Evolutionary conservation across 2,113 vertebrate genomes (phyloP), one percentile per base, ranked within the genome.

Genomic region (Gallinago undulata): DNA sequence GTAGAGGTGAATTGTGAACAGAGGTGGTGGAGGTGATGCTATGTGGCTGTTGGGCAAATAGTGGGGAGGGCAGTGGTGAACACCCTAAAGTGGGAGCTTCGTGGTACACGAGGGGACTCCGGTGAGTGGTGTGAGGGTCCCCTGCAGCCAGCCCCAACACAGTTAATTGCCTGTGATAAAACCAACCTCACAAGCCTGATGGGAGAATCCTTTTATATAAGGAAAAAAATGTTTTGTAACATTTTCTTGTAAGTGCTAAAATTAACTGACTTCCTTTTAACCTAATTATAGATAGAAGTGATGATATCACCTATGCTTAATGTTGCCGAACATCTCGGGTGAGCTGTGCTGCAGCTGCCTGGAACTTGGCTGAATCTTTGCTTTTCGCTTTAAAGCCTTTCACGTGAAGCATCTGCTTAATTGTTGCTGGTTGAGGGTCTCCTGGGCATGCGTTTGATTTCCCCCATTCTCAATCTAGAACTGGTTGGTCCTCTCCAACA

Each of bases 161-260:
- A 37, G 43, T 93, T 97, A 97, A 96, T 97, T 97, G 94, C 94
- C 93, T 95, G 84, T 25, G 93, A 96, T 97, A 96, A 97, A 96
- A 87, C 95, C 83, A 75, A 93, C 96, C 94, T 90, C 60, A 6
- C 10, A 39, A 88, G 63, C 45, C 94, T 96, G 93, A 56, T 86
- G 92, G 92, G 94, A 97, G 50, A 31, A 39, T 90, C 59, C 91
- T 94, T 96, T 96, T 97, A 89, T 96, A 92, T 10, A 67, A 80
- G 93, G 28, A 30, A 53, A 92, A 78, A 90, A 86, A 60, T 94
- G 91, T 97, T 97, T 93, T 96, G 87, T 94, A 94, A 67, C 93
- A 85, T 3, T 94, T 96, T 96, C 93, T 96, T 96, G 87, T 95
- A 92, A 96, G 92, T 60, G 92, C 94, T 97, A 92, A 96, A 97